These are phyloP conservation scores for Pipistrellus pipistrellus DNA, from an alignment of 2,797 vertebrate species.

Conservation along the genomic window DNA sequence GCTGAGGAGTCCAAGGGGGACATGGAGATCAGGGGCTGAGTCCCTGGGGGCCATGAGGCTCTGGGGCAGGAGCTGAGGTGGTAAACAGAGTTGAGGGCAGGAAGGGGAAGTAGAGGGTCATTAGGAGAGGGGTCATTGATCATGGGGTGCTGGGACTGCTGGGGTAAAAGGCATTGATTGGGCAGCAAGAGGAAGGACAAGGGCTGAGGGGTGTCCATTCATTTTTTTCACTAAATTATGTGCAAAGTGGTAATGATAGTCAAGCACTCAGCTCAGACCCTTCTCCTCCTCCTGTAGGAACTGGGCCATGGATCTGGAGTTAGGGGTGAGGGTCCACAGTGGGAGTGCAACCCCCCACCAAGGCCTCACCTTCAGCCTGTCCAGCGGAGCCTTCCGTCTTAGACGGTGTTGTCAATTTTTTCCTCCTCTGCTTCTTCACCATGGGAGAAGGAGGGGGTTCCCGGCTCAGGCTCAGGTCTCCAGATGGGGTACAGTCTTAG, in stretches of 20 bases:
- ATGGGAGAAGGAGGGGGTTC: slow-evolving; percentile 94
- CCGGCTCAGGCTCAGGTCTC: slow-evolving; percentile 91
- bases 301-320: slow-evolving; percentile 26
- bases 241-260: background rate
- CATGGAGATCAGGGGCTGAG: background rate
- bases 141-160: background rate
- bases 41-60: background rate
- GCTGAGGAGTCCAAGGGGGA: background rate
- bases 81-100: background rate
- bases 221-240: background rate
- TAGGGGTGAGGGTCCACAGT: slow-evolving; percentile 21
- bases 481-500: slow-evolving; percentile 89
- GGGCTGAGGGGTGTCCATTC: background rate
- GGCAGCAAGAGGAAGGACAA: background rate
- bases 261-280: slow-evolving; percentile 38
- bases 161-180: background rate
- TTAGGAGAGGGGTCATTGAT: background rate
- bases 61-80: background rate
- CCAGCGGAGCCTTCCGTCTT: slow-evolving; percentile 94
- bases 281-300: slow-evolving; percentile 63
- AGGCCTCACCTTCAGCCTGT: slow-evolving; percentile 93
- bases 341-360: background rate
- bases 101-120: background rate
- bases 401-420: slow-evolving; percentile 96
- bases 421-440: slow-evolving; percentile 96